These are phyloP conservation scores for Myotis davidii DNA, from an alignment of 2,113 vertebrate genomes.

Conservation along the genomic window DNA sequence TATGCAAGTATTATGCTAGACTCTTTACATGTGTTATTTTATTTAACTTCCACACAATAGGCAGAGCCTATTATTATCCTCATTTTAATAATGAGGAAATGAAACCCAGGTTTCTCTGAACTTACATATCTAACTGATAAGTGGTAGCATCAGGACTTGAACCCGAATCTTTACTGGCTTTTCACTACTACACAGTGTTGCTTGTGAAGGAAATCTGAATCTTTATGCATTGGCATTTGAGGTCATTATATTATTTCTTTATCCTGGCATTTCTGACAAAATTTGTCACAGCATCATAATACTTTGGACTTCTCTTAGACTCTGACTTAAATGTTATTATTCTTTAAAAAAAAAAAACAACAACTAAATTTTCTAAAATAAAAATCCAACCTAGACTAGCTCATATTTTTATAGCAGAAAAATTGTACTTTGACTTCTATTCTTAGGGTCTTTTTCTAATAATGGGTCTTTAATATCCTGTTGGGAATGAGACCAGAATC, in stretches of 20 bases:
- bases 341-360: not conserved
- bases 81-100: not conserved
- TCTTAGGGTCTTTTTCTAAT: slow-evolving; percentile 43
- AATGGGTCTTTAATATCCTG: slow-evolving; percentile 44
- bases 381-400: not conserved
- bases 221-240: not conserved
- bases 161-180: not conserved
- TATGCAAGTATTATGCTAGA: not conserved
- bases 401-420: slow-evolving; percentile 37
- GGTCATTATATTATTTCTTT: not conserved
- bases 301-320: not conserved
- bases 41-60: not conserved
- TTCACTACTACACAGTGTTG: not conserved
- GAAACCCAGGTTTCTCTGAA: not conserved
- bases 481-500: not conserved
- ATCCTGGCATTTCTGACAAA: not conserved
- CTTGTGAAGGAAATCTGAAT: not conserved
- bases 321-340: slow-evolving; percentile 30
- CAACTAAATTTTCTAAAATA: not conserved
- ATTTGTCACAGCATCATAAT: not conserved
- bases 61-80: not conserved
- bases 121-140: not conserved
- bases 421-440: slow-evolving; percentile 39
- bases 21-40: not conserved
- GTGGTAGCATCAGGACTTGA: not conserved